Conservation (phyloP, 2,888 invertebrate genomes). For the Leptopterna dolabrata region DNA sequence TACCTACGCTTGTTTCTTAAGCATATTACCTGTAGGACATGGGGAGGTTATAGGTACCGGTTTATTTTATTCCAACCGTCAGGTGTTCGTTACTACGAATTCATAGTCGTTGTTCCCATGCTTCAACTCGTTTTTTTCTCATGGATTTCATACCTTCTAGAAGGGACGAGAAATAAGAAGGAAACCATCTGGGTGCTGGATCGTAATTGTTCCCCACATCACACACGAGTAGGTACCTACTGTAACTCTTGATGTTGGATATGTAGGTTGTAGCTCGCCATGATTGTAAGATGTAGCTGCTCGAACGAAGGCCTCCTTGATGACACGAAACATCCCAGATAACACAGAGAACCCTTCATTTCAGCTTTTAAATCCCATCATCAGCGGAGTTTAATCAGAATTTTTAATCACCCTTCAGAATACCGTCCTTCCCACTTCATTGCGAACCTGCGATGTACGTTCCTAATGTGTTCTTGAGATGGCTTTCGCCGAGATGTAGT, state of each 20-base stretch:
- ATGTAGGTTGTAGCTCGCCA: background rate
- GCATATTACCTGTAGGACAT: no score
- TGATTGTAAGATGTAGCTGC: background rate
- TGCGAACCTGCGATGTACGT: background rate
- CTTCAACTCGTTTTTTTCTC: background rate
- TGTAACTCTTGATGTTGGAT: background rate
- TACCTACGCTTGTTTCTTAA: no score
- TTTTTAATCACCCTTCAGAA: background rate
- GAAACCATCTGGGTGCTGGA: background rate
- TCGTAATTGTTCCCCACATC: background rate
- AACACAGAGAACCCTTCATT: background rate
- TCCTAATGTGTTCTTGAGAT: constrained; percentile 12
- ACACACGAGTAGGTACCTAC: constrained; percentile 3
- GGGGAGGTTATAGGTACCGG: background rate
- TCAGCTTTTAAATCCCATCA: background rate
- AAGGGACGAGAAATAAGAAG: background rate
- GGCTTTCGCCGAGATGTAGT: constrained; percentile 37
- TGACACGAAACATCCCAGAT: background rate
- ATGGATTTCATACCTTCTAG: background rate
- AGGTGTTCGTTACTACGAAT: background rate
- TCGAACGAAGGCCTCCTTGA: background rate
- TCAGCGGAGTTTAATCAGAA: background rate
- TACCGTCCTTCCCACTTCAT: background rate
- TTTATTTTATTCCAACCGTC: background rate
- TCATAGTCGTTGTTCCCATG: background rate